Evolutionary conservation across 92 coral and sea anemone species (phyloP).

Genomic region (Parazoanthus swiftii): DNA sequence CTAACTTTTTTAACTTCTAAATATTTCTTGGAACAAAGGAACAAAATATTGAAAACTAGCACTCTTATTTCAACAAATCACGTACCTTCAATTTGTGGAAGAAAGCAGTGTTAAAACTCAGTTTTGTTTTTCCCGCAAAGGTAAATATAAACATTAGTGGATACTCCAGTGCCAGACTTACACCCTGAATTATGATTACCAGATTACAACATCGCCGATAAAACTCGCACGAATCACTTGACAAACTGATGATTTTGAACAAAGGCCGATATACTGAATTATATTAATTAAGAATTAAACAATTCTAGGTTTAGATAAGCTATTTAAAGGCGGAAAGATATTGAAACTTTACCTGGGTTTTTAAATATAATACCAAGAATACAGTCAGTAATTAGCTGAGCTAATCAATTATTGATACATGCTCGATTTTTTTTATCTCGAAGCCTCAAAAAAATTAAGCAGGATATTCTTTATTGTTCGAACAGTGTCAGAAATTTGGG

Average conservation of each 20-base stretch:
- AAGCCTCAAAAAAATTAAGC: not conserved
- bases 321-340: not conserved
- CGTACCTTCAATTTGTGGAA: not conserved
- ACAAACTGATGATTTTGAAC: not conserved
- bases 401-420: too few species aligned
- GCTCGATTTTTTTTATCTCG: not conserved
- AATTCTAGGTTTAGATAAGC: not conserved
- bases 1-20: not conserved
- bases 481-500: too few species aligned
- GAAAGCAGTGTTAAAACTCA: not conserved
- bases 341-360: not conserved
- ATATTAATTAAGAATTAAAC: not conserved
- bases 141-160: too few species aligned
- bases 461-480: not conserved
- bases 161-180: too few species aligned
- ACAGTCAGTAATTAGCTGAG: not conserved
- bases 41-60: not conserved
- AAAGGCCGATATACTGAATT: not conserved
- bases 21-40: not conserved
- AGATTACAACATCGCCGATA: not conserved
- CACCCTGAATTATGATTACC: not conserved
- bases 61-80: not conserved
- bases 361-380: not conserved
- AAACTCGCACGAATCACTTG: not conserved
- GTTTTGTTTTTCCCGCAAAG: too few species aligned